phyloP scores from a whole-genome alignment of 2,113 vertebrate genomes.

The Ptyas mucosa region DNA sequence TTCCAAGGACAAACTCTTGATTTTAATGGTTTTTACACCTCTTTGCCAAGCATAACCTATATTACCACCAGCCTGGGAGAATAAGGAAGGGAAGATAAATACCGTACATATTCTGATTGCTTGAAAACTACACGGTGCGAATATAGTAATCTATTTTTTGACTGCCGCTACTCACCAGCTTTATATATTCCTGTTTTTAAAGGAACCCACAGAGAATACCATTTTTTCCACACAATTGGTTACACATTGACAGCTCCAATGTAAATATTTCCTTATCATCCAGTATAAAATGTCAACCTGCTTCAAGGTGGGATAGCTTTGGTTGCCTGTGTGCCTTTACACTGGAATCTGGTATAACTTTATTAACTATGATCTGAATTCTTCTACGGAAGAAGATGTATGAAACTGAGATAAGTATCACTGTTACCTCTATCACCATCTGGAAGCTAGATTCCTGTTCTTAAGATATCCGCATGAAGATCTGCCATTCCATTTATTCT shows the following conservation, averaged over 20 bases:
- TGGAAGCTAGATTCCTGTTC: not conserved
- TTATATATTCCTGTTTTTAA: not conserved
- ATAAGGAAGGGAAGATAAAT: not conserved
- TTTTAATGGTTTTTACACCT: not conserved
- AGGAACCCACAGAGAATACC: not conserved
- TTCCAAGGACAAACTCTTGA: not conserved
- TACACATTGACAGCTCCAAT: not conserved
- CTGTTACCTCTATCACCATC: not conserved
- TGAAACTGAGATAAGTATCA: not conserved
- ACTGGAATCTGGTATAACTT: not conserved
- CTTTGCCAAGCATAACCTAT: not conserved
- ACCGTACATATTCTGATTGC: not conserved
- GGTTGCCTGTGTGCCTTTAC: not conserved
- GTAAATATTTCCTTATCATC: not conserved
- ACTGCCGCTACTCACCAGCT: not conserved
- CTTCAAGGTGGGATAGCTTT: not conserved
- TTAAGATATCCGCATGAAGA: not conserved
- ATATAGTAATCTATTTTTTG: not conserved
- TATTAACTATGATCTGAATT: not conserved
- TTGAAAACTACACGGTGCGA: not conserved
- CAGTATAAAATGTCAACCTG: not conserved
- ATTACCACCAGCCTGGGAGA: not conserved
- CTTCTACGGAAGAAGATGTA: not conserved
- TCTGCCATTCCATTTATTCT: not conserved
- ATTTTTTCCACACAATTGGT: not conserved